phyloP scores from a whole-genome alignment of 2,888 invertebrate genomes.

The Apamea anceps region DNA sequence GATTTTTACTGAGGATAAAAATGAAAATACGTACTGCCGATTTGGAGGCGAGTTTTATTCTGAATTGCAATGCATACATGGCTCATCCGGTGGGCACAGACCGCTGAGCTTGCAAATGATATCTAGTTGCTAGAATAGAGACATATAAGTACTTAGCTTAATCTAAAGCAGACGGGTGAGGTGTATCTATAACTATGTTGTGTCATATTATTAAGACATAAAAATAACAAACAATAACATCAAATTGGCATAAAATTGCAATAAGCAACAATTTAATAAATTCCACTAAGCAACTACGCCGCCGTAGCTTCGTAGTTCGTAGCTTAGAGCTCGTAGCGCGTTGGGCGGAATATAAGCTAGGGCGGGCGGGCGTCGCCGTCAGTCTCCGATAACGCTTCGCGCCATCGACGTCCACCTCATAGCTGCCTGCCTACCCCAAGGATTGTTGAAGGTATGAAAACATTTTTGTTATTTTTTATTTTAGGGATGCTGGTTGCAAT shows the following conservation, averaged over 20 bases:
- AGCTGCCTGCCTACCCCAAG: slow-evolving; percentile 7
- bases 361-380: slow-evolving; percentile 22
- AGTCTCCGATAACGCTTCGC: slow-evolving; percentile 19
- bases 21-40: too few species aligned
- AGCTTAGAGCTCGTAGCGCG: slow-evolving; percentile 28
- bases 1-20: too few species aligned
- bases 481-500: not conserved
- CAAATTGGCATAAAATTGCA: slow-evolving; percentile 12
- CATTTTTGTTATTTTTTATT: not conserved
- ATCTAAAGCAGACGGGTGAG: too few species aligned
- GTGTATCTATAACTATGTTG: too few species aligned
- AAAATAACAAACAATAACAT: too few species aligned
- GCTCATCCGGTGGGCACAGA: too few species aligned
- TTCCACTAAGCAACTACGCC: slow-evolving; percentile 12
- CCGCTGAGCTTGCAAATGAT: too few species aligned
- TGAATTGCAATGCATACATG: too few species aligned
- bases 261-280: slow-evolving; percentile 10
- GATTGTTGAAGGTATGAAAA: slow-evolving; percentile 34
- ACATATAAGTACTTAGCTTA: too few species aligned
- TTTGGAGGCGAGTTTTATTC: too few species aligned
- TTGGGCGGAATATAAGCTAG: slow-evolving; percentile 36
- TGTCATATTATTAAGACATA: too few species aligned
- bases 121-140: too few species aligned
- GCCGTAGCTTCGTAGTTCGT: slow-evolving; percentile 31
- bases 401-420: not conserved